Conservation (phyloP, 1,140 invertebrate genomes). For the Centruroides vittatus region DNA sequence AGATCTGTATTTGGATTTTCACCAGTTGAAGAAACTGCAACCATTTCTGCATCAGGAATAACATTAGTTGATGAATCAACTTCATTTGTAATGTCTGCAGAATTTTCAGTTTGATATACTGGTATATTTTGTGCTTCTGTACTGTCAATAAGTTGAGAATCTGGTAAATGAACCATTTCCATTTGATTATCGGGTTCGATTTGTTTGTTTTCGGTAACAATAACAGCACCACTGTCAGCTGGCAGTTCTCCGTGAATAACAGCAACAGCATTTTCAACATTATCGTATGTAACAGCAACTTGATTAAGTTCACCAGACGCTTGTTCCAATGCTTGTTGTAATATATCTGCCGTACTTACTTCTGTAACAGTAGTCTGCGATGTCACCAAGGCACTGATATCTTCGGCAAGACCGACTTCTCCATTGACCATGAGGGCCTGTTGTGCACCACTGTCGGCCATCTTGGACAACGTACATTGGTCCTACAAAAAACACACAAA, state of each 20-base stretch:
- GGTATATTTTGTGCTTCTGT: too few species aligned
- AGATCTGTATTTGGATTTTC: constrained; percentile 2
- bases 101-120: constrained; percentile 11
- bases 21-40: neutral
- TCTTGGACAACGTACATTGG: neutral
- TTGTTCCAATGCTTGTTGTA: constrained; percentile 30
- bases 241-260: constrained; percentile 10
- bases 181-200: constrained; percentile 13
- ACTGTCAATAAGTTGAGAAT: constrained; percentile 8
- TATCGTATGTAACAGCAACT: constrained; percentile 10
- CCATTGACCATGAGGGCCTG: constrained; percentile 6
- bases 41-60: constrained; percentile 2
- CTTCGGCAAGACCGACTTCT: neutral
- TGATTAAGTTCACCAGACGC: constrained; percentile 18
- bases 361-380: neutral
- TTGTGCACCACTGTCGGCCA: constrained; percentile 11
- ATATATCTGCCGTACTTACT: constrained; percentile 24
- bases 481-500: too few species aligned
- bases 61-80: neutral
- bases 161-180: constrained; percentile 10
- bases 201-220: constrained; percentile 10
- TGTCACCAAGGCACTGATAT: neutral
- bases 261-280: constrained; percentile 14
- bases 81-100: neutral
- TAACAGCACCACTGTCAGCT: constrained; percentile 4